Base-by-base conservation (phyloP, 2,113 vertebrate genomes). In the Coregonus clupeaformis region DNA sequence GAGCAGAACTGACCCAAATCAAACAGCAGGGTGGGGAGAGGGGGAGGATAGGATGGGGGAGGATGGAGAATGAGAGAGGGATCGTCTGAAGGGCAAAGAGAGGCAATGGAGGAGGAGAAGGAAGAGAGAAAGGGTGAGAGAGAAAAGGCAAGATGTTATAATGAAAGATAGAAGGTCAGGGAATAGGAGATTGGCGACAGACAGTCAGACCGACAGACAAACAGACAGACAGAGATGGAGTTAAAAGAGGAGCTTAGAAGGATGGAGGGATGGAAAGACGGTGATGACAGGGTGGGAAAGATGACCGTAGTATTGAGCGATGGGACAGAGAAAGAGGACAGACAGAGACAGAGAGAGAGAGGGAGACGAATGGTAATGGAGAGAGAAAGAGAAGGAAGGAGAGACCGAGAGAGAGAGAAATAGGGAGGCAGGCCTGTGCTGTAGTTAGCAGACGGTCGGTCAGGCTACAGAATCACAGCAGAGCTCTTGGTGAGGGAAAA, bases 81-180 rank as follows among this genome's bases (percentile, higher is more conserved):
- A 83, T 81, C 7, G 85, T 87, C 88, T 92, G 92, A 92, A 93
- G 90, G 91, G 82, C 91, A 93, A 87, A 73, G 81, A 71, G 81
- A 86, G 84, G 29, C 73, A 45, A 80, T 76, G 67, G 71, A 71
- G 72, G 55, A 27, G 74, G 76, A 83, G 49, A n/a, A 71, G 73
- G 66, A 70, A 73, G 73, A 83, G 73, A 64, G 76, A 25, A 55
- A 78, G 75, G 7, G 7, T 73, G 78, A 73, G 73, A 83, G 73
- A 64, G 76, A 25, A 55, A 79, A 76, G 36, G 7, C 36, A 42
- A 69, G 6, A 70, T 72, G 72, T 14, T 32, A 67, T 30, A 20
- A 42, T 6, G n/a, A 73, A 76, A 80, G 36, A 55, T 36, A 1
- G 22, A 65, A 55, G 65, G 5, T 42, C 36, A 25, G 63, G 71